phyloP scores from a whole-genome alignment of 2,797 vertebrate genomes.

The Phalanger gymnotis region DNA sequence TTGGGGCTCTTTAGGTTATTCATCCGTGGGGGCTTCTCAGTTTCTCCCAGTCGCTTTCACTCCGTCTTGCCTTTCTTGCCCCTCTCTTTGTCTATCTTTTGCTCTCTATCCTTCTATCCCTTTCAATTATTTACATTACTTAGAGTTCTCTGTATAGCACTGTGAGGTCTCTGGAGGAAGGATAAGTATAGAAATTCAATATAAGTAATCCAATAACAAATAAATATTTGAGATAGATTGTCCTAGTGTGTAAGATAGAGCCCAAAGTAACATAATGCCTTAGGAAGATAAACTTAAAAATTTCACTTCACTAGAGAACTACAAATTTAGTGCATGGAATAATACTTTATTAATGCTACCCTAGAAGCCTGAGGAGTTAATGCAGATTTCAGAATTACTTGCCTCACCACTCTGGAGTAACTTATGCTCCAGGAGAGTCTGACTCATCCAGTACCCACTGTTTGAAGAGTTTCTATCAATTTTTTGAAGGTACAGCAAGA shows the following conservation, averaged over 20 bases:
- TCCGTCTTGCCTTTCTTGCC: background rate
- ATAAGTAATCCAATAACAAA: background rate
- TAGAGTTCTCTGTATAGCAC: background rate
- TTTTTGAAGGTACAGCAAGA: slow-evolving; percentile 11
- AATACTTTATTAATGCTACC: background rate
- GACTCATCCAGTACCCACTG: slow-evolving; percentile 6
- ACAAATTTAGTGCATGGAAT: slow-evolving; percentile 8
- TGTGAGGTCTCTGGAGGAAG: background rate
- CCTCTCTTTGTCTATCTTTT: background rate
- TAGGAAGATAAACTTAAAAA: slow-evolving; percentile 2
- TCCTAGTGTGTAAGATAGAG: background rate
- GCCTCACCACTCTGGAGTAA: slow-evolving; percentile 4
- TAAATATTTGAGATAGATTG: background rate
- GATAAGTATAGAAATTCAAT: background rate
- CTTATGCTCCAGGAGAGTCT: slow-evolving; percentile 14
- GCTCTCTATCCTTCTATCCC: background rate
- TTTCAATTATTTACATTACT: slow-evolving; percentile 1
- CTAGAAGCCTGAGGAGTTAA: slow-evolving; percentile 6
- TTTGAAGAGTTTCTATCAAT: background rate
- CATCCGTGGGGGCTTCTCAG: background rate
- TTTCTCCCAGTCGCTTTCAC: background rate
- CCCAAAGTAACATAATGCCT: background rate
- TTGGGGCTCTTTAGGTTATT: background rate
- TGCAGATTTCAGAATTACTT: slow-evolving; percentile 38
- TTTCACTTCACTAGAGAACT: background rate